phyloP scores from a whole-genome alignment of 2,113 vertebrate genomes.

The Vimba vimba region DNA sequence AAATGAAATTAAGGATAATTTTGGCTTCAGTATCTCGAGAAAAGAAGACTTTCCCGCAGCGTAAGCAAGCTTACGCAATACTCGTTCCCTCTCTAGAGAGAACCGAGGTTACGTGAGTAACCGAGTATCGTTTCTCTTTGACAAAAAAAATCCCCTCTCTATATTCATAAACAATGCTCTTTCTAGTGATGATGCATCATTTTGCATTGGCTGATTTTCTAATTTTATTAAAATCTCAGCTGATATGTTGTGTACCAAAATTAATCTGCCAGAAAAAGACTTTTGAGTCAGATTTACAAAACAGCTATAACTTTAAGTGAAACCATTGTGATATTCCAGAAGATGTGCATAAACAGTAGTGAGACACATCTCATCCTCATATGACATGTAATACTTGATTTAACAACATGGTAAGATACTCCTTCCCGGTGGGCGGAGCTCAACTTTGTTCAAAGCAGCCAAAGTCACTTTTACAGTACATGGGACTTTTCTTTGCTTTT shows the following conservation, averaged over 20 bases:
- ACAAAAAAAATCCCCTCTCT: not conserved
- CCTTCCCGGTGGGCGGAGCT: not conserved
- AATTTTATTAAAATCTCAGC: too few species aligned
- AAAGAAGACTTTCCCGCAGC: too few species aligned
- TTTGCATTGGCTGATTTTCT: not conserved
- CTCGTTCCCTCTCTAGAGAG: too few species aligned
- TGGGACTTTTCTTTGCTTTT: not conserved
- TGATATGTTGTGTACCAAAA: too few species aligned
- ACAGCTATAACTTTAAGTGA: not conserved
- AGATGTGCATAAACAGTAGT: not conserved
- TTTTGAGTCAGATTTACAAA: not conserved
- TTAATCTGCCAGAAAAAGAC: not conserved
- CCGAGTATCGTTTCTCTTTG: too few species aligned
- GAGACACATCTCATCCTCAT: not conserved
- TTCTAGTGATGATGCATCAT: too few species aligned
- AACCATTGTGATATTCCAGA: not conserved
- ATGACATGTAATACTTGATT: not conserved
- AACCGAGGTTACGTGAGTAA: too few species aligned
- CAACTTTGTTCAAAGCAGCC: not conserved
- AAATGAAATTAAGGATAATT: too few species aligned
- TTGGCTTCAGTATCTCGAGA: too few species aligned
- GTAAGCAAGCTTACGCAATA: too few species aligned
- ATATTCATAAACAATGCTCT: not conserved
- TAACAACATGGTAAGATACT: not conserved
- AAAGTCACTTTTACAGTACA: not conserved